Percentiles rank a stretch among this genome's conserved stretches.
These are phyloP conservation scores for Acipenser transmontanus DNA, from an alignment of 2,797 vertebrate genomes.

Conservation along the genomic window DNA sequence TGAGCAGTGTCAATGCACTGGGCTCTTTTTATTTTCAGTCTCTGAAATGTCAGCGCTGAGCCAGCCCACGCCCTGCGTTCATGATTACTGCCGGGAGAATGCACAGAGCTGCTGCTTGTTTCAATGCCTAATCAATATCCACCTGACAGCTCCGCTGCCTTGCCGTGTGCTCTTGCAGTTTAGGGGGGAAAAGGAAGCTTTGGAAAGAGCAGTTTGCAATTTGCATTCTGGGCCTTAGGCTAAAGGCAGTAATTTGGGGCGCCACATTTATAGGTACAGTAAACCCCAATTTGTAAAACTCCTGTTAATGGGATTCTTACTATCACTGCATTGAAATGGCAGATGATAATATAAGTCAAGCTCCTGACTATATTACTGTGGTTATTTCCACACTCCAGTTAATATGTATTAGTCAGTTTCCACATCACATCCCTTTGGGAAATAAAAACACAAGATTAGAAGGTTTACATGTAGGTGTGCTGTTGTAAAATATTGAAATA, in stretches of 20 bases:
- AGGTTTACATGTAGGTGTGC: too few relatives aligned
- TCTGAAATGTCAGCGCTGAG: conserved; percentile 23
- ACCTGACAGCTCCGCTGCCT: conserved; percentile 22
- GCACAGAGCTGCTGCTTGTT: conserved; percentile 30
- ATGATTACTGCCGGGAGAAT: conserved; percentile 38
- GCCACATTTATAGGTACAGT: conserved; percentile 34
- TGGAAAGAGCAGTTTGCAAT: conserved; percentile 35
- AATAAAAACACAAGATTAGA: too few relatives aligned
- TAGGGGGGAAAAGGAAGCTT: background rate
- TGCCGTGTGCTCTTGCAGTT: conserved; percentile 1
- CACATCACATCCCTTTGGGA: too few relatives aligned
- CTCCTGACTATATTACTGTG: too few relatives aligned
- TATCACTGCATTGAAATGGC: too few relatives aligned
- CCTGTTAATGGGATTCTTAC: too few relatives aligned
- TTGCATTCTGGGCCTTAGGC: conserved; percentile 34
- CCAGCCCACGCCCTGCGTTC: conserved; percentile 21
- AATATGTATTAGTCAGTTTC: too few relatives aligned
- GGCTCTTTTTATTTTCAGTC: conserved; percentile 9
- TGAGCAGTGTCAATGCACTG: background rate
- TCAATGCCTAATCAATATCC: conserved; percentile 48
- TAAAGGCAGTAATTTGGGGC: conserved; percentile 31
- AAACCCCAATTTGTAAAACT: too few relatives aligned
- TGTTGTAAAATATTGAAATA: too few relatives aligned
- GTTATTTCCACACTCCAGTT: too few relatives aligned
- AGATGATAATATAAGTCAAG: too few relatives aligned